phyloP scores from a whole-genome alignment of 1,140 invertebrate species.

The Drosophila repleta region DNA sequence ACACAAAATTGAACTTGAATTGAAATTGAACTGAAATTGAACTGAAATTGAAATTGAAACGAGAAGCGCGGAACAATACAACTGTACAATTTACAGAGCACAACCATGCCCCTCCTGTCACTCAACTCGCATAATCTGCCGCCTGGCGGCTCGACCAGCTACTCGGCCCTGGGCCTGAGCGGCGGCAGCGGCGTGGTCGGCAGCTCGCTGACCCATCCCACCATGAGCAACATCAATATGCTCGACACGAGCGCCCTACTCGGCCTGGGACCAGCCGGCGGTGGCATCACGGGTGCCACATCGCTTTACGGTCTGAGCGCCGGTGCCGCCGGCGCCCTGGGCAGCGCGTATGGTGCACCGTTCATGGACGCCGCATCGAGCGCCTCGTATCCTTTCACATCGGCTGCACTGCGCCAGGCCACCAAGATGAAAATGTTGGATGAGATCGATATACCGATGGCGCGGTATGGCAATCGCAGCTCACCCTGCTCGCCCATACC shows the following conservation, averaged over 20 bases:
- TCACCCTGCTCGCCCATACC: constrained; percentile 87
- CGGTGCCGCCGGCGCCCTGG: constrained; percentile 56
- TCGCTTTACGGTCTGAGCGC: constrained; percentile 66
- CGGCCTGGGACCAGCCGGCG: constrained; percentile 51
- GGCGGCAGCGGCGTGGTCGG: constrained; percentile 57
- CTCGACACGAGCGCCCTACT: constrained; percentile 72
- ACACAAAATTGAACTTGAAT: constrained; percentile 41
- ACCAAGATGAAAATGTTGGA: constrained; percentile 88
- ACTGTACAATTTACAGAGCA: constrained; percentile 86
- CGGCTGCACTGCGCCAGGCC: constrained; percentile 86
- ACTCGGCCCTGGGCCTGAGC: constrained; percentile 75
- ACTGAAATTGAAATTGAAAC: constrained; percentile 52
- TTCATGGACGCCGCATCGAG: constrained; percentile 76
- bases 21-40: constrained; percentile 46
- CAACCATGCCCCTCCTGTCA: constrained; percentile 87
- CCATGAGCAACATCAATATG: constrained; percentile 72
- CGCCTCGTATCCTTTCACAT: constrained; percentile 86
- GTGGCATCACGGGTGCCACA: constrained; percentile 71
- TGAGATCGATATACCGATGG: constrained; percentile 87
- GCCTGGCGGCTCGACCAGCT: constrained; percentile 78
- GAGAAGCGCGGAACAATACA: constrained; percentile 83
- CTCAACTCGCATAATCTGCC: constrained; percentile 85
- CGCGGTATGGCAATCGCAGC: constrained; percentile 86
- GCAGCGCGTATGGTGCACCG: constrained; percentile 73
- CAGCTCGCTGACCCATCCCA: constrained; percentile 78